Percentiles rank a stretch among this genome's conserved stretches.
phyloP scores from a whole-genome alignment of 2,797 vertebrate species.

The Morelia viridis region DNA sequence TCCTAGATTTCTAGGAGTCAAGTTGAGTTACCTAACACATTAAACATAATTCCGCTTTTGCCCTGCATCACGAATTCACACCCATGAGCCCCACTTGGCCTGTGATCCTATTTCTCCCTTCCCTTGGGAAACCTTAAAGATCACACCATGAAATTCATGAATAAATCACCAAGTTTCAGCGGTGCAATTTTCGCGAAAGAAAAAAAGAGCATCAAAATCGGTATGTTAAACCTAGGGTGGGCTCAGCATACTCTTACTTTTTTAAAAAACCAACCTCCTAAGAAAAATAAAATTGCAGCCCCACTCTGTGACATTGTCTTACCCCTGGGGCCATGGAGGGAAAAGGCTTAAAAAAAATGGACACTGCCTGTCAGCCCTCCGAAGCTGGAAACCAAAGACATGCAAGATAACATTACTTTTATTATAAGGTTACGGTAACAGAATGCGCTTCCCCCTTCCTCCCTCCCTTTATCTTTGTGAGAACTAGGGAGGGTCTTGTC shows the following conservation, averaged over 20 bases:
- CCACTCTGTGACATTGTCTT: neutral
- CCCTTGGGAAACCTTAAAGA: neutral
- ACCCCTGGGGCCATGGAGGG: neutral
- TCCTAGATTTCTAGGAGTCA: neutral
- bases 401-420: neutral
- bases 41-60: neutral
- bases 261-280: neutral
- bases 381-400: neutral
- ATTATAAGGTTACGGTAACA: neutral
- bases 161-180: neutral
- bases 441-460: too few relatives aligned
- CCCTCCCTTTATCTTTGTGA: too few relatives aligned
- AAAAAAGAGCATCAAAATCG: neutral
- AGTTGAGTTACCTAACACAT: neutral
- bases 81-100: neutral
- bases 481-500: too few relatives aligned
- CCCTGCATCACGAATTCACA: neutral
- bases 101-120: neutral
- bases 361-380: neutral
- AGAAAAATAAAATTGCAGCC: neutral
- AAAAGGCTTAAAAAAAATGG: neutral
- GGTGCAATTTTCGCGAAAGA: neutral
- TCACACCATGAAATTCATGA: neutral
- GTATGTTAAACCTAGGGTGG: neutral
- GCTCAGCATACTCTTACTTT: neutral